A percentile compares a stretch with the other conserved stretches of the same genome.
phyloP scores from a whole-genome alignment of 1,140 invertebrate species.

The Agraylea sexmaculata region DNA sequence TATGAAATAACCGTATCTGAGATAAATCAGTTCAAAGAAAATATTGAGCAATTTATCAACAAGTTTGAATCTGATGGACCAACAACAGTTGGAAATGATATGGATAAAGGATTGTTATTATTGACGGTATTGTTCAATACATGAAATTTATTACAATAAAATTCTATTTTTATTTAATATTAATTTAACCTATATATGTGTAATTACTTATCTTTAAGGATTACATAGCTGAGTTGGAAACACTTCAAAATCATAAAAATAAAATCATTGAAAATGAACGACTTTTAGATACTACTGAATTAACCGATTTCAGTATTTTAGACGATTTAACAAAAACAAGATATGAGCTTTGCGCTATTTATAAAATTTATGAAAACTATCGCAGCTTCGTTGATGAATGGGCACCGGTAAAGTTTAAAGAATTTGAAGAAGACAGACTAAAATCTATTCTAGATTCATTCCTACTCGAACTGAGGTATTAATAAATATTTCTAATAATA shows the following conservation, averaged over 20 bases:
- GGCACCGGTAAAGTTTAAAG: too few species aligned
- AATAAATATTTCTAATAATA: too few species aligned
- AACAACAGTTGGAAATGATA: conserved; percentile 57
- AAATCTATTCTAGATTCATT: too few species aligned
- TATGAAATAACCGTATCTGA: conserved; percentile 59
- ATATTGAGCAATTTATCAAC: conserved; percentile 55
- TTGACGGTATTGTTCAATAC: conserved; percentile 43
- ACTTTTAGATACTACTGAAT: not conserved
- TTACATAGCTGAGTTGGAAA: not conserved
- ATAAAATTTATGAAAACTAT: too few species aligned
- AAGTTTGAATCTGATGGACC: conserved; percentile 66
- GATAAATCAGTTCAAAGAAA: conserved; percentile 56
- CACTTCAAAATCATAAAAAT: too few species aligned
- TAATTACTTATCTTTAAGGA: not conserved
- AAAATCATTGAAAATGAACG: too few species aligned
- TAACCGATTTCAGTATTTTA: not conserved
- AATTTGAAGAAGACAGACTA: too few species aligned
- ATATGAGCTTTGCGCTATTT: too few species aligned
- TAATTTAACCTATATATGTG: too few species aligned
- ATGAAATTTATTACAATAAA: conserved; percentile 4
- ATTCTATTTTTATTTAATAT: conserved; percentile 10
- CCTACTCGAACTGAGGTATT: too few species aligned
- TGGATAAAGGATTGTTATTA: conserved; percentile 57
- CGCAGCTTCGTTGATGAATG: too few species aligned
- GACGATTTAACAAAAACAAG: too few species aligned